Evolutionary conservation across 2,797 vertebrate genomes (phyloP).

Genomic region (Nyctibius grandis): DNA sequence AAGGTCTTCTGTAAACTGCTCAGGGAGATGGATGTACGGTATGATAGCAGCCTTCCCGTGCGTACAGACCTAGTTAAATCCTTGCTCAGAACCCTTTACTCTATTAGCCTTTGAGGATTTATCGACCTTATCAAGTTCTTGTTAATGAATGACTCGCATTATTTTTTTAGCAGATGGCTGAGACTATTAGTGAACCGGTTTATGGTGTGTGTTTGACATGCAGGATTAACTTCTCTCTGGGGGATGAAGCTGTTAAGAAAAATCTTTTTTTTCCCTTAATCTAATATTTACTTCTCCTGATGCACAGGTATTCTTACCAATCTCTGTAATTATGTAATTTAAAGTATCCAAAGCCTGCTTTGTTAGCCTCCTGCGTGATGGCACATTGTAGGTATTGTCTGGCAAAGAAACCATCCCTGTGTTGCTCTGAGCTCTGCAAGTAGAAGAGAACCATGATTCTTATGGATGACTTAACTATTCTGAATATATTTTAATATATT

Average conservation of each 20-base stretch:
- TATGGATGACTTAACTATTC: background rate
- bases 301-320: background rate
- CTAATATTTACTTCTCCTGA: background rate
- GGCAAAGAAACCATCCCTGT: background rate
- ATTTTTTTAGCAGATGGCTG: slow-evolving; percentile 12
- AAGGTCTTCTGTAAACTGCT: background rate
- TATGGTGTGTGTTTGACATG: slow-evolving; percentile 15
- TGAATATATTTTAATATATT: background rate
- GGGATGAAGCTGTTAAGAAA: background rate
- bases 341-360: background rate
- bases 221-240: slow-evolving; percentile 5
- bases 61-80: background rate
- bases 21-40: background rate
- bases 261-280: background rate
- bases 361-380: background rate
- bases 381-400: background rate
- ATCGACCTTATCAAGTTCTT: background rate
- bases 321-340: background rate
- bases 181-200: background rate
- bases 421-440: background rate
- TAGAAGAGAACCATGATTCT: background rate
- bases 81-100: background rate
- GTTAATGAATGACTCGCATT: slow-evolving; percentile 31
- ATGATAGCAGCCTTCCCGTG: background rate
- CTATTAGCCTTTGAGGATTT: slow-evolving; percentile 17